A percentile compares a stretch with the other conserved stretches of the same genome.
These are phyloP conservation scores for Spatulosminthurus flaviceps DNA, from an alignment of 2,888 invertebrate species.

Conservation along the genomic window DNA sequence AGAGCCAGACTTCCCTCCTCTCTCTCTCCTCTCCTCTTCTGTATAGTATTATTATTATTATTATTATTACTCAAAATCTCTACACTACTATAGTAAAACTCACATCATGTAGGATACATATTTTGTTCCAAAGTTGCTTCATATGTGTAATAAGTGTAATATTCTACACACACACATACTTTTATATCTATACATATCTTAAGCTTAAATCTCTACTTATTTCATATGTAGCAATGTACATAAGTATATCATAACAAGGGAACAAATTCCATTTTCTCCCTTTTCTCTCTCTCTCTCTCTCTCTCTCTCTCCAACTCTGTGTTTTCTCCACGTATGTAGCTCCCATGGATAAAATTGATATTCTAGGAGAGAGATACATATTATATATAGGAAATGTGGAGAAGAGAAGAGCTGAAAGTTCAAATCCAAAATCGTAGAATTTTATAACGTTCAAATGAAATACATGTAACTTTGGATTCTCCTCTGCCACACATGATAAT, in stretches of 20 bases:
- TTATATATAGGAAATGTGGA: too few species aligned
- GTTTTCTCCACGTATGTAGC: neutral
- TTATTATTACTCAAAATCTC: neutral
- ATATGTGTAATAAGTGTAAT: too few species aligned
- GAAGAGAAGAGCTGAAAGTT: conserved; percentile 2
- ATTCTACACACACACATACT: too few species aligned
- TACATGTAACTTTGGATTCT: conserved; percentile 7
- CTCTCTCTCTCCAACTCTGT: neutral
- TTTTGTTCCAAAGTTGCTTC: too few species aligned
- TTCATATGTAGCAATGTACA: too few species aligned
- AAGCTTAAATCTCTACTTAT: too few species aligned
- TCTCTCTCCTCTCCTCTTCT: too few species aligned
- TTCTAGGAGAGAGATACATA: neutral
- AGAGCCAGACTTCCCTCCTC: neutral
- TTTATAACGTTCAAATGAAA: conserved; percentile 28
- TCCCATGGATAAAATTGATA: neutral
- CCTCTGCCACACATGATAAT: conserved; percentile 15
- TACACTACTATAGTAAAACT: too few species aligned
- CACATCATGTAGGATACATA: too few species aligned
- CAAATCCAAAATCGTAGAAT: conserved; percentile 14
- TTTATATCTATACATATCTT: too few species aligned
- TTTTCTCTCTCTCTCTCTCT: conserved; percentile 20
- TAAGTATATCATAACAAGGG: neutral
- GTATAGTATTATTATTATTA: too few species aligned
- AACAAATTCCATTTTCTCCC: conserved; percentile 21